Percentiles rank a stretch among this genome's conserved stretches.
Evolutionary conservation across 1,140 invertebrate species (phyloP).

Genomic region (Heliconius eleuchia): DNA sequence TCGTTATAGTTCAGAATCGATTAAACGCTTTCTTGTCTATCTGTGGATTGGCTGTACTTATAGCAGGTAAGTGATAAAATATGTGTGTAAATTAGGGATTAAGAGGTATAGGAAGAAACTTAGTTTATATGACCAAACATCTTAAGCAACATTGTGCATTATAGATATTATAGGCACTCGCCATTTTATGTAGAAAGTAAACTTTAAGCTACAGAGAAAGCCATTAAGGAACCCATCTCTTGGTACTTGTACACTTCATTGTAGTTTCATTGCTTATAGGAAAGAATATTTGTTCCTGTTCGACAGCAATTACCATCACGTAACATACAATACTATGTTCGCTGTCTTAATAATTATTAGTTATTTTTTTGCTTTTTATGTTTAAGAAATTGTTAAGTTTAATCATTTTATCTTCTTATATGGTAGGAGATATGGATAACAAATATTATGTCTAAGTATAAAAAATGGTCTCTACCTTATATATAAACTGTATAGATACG

Average conservation of each 20-base stretch:
- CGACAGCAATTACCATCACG: neutral
- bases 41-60: neutral
- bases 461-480: no score
- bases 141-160: neutral
- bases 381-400: no score
- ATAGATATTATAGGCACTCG: neutral
- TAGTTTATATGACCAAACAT: neutral
- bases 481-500: no score
- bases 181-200: conserved; percentile 5
- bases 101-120: neutral
- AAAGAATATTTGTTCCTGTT: neutral
- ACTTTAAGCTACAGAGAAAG: neutral
- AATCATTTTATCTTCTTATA: no score
- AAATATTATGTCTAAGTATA: no score
- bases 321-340: neutral
- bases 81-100: neutral
- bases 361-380: no score
- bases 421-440: no score
- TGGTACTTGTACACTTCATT: neutral
- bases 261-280: neutral
- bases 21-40: conserved; percentile 13
- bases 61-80: neutral
- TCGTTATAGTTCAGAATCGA: conserved; percentile 16
- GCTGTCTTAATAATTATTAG: neutral
- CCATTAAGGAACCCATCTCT: conserved; percentile 3